A percentile compares a stretch with the other conserved stretches of the same genome.
Evolutionary conservation across 1,140 invertebrate genomes (phyloP).

Genomic region (Cyphomyrmex costatus): DNA sequence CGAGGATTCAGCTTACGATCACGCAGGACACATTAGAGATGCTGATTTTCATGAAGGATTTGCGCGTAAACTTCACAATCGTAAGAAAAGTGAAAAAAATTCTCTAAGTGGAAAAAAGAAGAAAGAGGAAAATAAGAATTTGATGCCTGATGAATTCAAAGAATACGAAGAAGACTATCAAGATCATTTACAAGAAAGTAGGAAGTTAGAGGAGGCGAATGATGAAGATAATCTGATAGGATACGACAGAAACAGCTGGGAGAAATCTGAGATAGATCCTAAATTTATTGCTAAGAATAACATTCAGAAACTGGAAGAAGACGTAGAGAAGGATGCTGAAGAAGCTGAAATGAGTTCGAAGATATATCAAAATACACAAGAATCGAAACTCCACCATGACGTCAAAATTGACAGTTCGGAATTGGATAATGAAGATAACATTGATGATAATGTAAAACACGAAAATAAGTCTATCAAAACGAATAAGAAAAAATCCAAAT

Average conservation of each 20-base stretch:
- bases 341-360: slow-evolving; percentile 73
- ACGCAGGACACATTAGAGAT: slow-evolving; percentile 90
- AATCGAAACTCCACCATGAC: not conserved
- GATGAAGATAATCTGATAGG: slow-evolving; percentile 12
- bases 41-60: slow-evolving; percentile 87
- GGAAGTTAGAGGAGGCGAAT: not conserved
- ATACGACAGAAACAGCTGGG: slow-evolving; percentile 10
- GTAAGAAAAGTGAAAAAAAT: slow-evolving; percentile 46
- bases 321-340: slow-evolving; percentile 76
- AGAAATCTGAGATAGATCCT: slow-evolving; percentile 67
- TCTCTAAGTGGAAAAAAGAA: not conserved
- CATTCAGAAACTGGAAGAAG: slow-evolving; percentile 77
- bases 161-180: slow-evolving; percentile 68
- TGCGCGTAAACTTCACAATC: slow-evolving; percentile 78
- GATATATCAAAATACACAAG: slow-evolving; percentile 34
- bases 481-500: not conserved
- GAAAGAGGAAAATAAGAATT: not conserved
- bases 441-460: slow-evolving; percentile 10
- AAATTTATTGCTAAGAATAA: slow-evolving; percentile 75
- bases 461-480: slow-evolving; percentile 1
- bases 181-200: slow-evolving; percentile 33
- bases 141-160: slow-evolving; percentile 5
- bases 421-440: not conserved
- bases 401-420: not conserved
- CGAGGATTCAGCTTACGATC: slow-evolving; percentile 92